Base-by-base conservation (phyloP, 1,140 invertebrate genomes). In the Lordiphosa stackelbergi region DNA sequence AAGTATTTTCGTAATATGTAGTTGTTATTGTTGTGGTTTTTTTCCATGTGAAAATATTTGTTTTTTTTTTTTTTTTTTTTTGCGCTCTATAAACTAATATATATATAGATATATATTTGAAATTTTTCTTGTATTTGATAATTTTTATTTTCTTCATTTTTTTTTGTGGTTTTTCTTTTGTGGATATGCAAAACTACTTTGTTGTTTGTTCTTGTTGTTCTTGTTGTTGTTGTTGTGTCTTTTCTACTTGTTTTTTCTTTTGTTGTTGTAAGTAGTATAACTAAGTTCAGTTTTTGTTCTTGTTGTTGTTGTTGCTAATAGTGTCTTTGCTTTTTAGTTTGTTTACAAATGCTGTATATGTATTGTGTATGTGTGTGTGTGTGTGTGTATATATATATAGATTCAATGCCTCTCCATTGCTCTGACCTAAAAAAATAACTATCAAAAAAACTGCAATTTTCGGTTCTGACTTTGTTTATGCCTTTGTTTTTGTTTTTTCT, bases 121-220 rank as follows among this genome's bases (percentile, higher is more conserved):
- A 63, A 62, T 60, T 54, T 65, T 51, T 51, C 12, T 37, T 51
- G 22, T 58, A 13, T 59, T 42, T 55, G 60, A 51, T 66, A 45
- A 52, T 40, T 73, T 69, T 58, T 42, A 11, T 53, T 35, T 53
- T 16, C 31, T 53, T 42, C 24, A 42, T 28, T 35, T 48, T 8
- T 41, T 28, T 56, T 4, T 11, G 24, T 43, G 42, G 48, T 60
- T n/a, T 41, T 24, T 48, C 48, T 41, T 45, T 51, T 70, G 47
- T 65, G 75, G 77, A 83, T 83, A 83, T 83, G 77, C 77, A 83
- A 83, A 84, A 73, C 81, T 85, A 85, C 81, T 65, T 73, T 85
- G 81, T 78, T 74, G 52, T 60, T 51, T 53, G 47, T 60, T 53
- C 13, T 24, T 61, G 5, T 73, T 85, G 81, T 78, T 73, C 42